Percentiles rank a stretch among this genome's conserved stretches.
phyloP scores from a whole-genome alignment of 1,140 invertebrate genomes.

The Saccostrea cuccullata region DNA sequence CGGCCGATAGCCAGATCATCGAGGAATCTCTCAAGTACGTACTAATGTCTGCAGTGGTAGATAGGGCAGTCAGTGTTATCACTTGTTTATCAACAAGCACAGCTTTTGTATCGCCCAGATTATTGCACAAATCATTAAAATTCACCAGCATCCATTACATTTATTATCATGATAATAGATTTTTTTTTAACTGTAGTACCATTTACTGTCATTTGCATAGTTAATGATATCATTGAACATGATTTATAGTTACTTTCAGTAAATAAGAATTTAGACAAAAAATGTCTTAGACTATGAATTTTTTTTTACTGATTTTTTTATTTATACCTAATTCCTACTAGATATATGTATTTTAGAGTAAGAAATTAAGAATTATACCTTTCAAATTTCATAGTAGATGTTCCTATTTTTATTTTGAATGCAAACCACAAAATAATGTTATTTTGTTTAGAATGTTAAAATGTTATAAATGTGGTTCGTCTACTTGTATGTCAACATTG shows the following conservation, averaged over 20 bases:
- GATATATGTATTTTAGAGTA: neutral
- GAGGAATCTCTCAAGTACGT: conserved; percentile 79
- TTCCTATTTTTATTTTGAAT: neutral
- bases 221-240: no score
- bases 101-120: neutral
- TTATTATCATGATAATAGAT: no score
- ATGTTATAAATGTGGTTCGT: neutral
- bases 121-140: neutral
- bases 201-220: no score
- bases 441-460: neutral
- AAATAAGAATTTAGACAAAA: no score
- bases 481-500: conserved; percentile 40
- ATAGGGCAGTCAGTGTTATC: neutral
- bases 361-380: no score
- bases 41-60: neutral
- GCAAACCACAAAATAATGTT: neutral
- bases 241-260: no score
- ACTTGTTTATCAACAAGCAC: neutral
- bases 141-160: no score
- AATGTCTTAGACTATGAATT: no score
- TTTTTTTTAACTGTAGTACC: no score
- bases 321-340: neutral
- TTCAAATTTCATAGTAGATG: no score
- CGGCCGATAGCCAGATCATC: conserved; percentile 70
- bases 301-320: neutral